Percentiles rank a stretch among this genome's conserved stretches.
Evolutionary conservation across 2,797 vertebrate genomes (phyloP).

Genomic region (Carduelis carduelis): DNA sequence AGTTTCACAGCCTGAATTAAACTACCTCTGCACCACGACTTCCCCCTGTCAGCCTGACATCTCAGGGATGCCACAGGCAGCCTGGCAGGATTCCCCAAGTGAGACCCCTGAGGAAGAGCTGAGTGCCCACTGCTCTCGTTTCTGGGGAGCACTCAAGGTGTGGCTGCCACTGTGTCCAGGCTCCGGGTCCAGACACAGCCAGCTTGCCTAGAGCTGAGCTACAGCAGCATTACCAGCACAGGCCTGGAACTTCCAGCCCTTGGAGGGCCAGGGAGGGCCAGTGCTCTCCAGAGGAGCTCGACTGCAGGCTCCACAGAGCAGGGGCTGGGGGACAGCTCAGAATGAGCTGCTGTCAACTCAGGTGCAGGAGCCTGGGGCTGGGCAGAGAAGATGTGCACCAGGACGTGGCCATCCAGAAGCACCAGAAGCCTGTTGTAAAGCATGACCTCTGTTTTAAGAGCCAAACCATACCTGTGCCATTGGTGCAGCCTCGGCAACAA

Average conservation of each 20-base stretch:
- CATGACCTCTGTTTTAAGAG: not conserved
- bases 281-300: not conserved
- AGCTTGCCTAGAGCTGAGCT: not conserved
- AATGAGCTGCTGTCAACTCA: not conserved
- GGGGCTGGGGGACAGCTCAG: not conserved
- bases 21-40: not conserved
- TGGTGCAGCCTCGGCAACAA: constrained; percentile 90
- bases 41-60: not conserved
- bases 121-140: not conserved
- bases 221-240: not conserved
- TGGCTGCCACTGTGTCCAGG: not conserved
- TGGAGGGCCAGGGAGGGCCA: not conserved
- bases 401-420: not conserved
- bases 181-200: not conserved
- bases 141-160: fast-evolving
- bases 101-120: not conserved
- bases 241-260: not conserved
- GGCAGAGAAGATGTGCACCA: not conserved
- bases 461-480: constrained; percentile 87
- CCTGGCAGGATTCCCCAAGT: not conserved
- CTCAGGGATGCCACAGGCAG: not conserved
- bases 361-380: not conserved
- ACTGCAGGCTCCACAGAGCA: not conserved
- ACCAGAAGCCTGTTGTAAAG: not conserved
- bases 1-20: not conserved